These are phyloP conservation scores for Galagoides demidoff DNA, from an alignment of 2,797 vertebrate genomes.

Conservation along the genomic window DNA sequence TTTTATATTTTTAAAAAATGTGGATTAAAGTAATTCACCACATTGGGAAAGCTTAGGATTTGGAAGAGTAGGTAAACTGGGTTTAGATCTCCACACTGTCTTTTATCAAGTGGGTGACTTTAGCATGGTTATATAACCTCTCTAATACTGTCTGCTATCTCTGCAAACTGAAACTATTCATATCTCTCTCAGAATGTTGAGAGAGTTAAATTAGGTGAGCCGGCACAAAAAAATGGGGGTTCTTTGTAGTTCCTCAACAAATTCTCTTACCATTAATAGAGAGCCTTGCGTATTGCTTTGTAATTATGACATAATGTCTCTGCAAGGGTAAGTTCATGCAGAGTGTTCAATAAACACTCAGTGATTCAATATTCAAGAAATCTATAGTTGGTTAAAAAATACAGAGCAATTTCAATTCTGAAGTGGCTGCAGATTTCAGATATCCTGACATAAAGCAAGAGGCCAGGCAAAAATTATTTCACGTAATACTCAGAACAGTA, in stretches of 20 bases:
- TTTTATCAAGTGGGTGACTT: neutral
- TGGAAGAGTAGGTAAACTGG: neutral
- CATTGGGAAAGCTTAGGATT: neutral
- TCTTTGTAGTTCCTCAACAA: neutral
- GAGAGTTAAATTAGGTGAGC: neutral
- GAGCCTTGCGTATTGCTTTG: neutral
- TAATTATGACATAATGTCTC: neutral
- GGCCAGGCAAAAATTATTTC: neutral
- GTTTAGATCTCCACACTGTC: neutral
- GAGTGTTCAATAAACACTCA: neutral
- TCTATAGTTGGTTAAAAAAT: slow-evolving; percentile 10
- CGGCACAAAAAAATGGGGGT: neutral
- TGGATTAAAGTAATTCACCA: neutral
- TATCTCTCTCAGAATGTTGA: neutral
- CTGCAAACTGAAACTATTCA: neutral
- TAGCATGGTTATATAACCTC: neutral
- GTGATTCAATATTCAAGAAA: slow-evolving; percentile 15
- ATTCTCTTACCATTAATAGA: neutral
- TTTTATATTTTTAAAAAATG: neutral
- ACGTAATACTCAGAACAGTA: neutral
- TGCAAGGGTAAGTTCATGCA: neutral
- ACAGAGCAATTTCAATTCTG: neutral
- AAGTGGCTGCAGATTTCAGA: slow-evolving; percentile 12
- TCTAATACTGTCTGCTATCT: neutral
- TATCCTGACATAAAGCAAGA: neutral